Evolutionary conservation across 2,113 vertebrate species (phyloP).

Genomic region (Benitochromis conjunctus): DNA sequence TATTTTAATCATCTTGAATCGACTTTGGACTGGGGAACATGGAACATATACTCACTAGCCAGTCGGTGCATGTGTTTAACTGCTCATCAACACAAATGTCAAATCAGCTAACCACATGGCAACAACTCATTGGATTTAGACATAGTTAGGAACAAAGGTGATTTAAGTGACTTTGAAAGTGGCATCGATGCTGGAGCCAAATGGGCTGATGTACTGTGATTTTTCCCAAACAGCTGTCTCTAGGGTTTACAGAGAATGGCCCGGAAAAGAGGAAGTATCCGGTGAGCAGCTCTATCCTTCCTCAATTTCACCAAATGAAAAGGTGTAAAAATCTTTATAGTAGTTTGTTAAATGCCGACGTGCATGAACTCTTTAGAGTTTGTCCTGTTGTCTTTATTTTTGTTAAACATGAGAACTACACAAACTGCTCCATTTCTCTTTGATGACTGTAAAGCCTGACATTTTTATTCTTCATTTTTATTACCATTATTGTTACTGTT

Average conservation of each 20-base stretch:
- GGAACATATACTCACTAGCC: not conserved
- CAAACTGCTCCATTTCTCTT: not conserved
- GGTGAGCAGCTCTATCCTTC: accelerated
- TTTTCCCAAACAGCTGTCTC: accelerated
- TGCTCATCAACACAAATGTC: not conserved
- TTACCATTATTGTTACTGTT: not conserved
- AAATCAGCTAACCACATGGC: not conserved
- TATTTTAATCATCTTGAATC: not conserved
- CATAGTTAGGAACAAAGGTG: not conserved
- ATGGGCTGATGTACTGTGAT: not conserved
- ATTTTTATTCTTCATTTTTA: not conserved
- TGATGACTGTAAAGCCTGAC: not conserved
- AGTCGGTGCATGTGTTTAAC: not conserved
- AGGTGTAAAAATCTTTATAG: not conserved
- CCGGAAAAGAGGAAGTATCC: not conserved
- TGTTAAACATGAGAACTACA: not conserved
- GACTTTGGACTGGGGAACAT: not conserved
- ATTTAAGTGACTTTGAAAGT: not conserved
- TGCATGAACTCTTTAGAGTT: not conserved
- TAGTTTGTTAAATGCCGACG: not conserved
- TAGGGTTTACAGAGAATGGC: not conserved
- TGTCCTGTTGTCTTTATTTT: not conserved
- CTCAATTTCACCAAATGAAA: not conserved
- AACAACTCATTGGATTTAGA: not conserved
- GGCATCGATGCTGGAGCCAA: accelerated